Percentiles rank a stretch among this genome's conserved stretches.
phyloP scores from a whole-genome alignment of 1,140 invertebrate species.

The Platorchestia sp. region DNA sequence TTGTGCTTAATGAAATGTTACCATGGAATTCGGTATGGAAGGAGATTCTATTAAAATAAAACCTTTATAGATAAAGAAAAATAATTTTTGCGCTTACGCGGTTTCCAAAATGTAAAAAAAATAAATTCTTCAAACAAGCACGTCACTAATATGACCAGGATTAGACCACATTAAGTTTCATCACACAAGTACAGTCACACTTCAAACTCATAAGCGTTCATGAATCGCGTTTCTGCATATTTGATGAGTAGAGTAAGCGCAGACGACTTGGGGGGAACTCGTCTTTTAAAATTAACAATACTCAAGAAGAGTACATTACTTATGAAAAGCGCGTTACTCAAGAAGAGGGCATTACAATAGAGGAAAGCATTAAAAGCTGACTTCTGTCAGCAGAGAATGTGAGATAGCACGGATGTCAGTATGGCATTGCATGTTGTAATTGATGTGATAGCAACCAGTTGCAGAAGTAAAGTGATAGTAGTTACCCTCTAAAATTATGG shows the following conservation, averaged over 20 bases:
- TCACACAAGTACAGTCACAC: not conserved
- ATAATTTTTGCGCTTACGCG: not conserved
- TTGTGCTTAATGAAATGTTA: not conserved
- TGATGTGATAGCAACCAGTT: no score
- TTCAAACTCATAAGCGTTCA: not conserved
- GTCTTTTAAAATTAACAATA: not conserved
- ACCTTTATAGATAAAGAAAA: not conserved
- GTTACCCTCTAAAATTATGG: conserved; percentile 1
- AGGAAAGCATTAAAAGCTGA: no score
- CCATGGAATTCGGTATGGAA: not conserved
- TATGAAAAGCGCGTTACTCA: no score
- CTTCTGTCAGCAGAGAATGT: no score
- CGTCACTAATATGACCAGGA: not conserved
- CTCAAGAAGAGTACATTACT: not conserved
- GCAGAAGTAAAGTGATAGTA: no score
- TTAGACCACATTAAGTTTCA: not conserved
- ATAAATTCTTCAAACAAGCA: not conserved
- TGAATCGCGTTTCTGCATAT: not conserved
- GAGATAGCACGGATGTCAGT: no score
- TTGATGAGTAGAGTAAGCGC: not conserved
- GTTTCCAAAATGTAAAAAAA: not conserved
- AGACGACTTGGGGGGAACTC: not conserved
- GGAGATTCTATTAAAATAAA: not conserved
- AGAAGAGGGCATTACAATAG: no score
- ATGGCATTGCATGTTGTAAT: no score